These are phyloP conservation scores for Dipodomys spectabilis DNA, from an alignment of 2,113 vertebrate species.

Conservation along the genomic window DNA sequence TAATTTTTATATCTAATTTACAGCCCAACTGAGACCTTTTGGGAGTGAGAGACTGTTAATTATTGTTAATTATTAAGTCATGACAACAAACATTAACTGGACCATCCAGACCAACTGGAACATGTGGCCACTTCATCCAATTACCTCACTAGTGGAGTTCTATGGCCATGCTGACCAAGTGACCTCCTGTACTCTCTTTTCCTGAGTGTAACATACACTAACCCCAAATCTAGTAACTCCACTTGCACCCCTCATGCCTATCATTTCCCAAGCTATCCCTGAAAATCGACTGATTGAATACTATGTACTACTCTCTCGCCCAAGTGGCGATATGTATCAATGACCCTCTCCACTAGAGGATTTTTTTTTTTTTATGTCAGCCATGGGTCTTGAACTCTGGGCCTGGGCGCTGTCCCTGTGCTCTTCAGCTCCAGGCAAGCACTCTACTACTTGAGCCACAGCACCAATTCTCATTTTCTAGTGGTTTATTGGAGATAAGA, in stretches of 20 bases:
- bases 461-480: too few species aligned
- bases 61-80: neutral
- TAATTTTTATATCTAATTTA: too few species aligned
- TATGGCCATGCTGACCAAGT: neutral
- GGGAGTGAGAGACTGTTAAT: neutral
- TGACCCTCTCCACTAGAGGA: neutral
- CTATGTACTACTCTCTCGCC: neutral
- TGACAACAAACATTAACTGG: neutral
- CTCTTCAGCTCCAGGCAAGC: too few species aligned
- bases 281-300: neutral
- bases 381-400: too few species aligned
- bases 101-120: neutral
- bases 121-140: neutral
- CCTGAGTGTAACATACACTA: neutral
- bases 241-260: neutral
- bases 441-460: too few species aligned
- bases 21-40: neutral
- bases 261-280: neutral
- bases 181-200: neutral
- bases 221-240: neutral
- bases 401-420: too few species aligned
- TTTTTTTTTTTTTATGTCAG: neutral
- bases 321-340: neutral
- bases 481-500: too few species aligned
- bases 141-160: neutral